These are phyloP conservation scores for Ataeniobius toweri DNA, from an alignment of 2,797 vertebrate genomes.

Conservation along the genomic window DNA sequence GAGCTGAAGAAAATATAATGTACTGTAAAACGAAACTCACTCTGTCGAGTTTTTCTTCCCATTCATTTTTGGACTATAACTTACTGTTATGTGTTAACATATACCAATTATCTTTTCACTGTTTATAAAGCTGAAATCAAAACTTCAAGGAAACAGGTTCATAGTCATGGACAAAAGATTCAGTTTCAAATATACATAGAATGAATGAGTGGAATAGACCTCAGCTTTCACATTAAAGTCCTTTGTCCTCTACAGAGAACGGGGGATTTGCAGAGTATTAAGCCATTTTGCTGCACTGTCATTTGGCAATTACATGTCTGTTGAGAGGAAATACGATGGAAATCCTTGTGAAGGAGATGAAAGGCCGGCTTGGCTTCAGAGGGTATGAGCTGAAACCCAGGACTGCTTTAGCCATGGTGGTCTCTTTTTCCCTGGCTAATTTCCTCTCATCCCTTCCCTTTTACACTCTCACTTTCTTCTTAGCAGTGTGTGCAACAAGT, in stretches of 20 bases:
- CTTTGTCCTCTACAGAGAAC: constrained; percentile 31
- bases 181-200: constrained; percentile 35
- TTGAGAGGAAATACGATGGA: constrained; percentile 66
- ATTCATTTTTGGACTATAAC: background rate
- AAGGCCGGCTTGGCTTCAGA: constrained; percentile 63
- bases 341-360: constrained; percentile 71
- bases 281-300: constrained; percentile 71
- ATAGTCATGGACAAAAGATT: constrained; percentile 19
- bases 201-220: constrained; percentile 30
- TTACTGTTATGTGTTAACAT: background rate
- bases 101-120: background rate
- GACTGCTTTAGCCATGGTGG: constrained; percentile 52
- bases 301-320: constrained; percentile 71
- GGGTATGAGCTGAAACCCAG: constrained; percentile 54
- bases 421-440: constrained; percentile 47
- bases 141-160: background rate
- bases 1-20: background rate
- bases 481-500: constrained; percentile 53
- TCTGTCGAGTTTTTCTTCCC: background rate
- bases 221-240: constrained; percentile 32
- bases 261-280: constrained; percentile 68
- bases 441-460: constrained; percentile 54
- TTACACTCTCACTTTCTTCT: constrained; percentile 58
- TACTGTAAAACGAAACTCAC: background rate
- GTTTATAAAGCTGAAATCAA: background rate